phyloP scores from a whole-genome alignment of 2,797 vertebrate species.

The Varecia variegata region DNA sequence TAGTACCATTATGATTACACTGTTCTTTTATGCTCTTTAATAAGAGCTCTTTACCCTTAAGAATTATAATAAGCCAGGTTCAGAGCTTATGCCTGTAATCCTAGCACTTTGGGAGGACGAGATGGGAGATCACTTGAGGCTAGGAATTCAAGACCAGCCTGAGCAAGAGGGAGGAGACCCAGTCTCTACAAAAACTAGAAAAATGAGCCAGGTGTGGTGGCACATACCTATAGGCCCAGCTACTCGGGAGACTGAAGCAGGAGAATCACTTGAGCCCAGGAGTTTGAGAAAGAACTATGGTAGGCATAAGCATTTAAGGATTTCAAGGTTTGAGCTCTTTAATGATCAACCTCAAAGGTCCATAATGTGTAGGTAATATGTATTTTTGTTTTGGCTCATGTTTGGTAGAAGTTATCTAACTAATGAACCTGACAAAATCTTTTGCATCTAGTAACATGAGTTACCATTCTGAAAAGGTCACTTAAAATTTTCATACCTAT shows the following conservation, averaged over 20 bases:
- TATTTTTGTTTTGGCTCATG: slow-evolving; percentile 17
- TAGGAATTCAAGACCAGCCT: neutral
- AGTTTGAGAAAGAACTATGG: neutral
- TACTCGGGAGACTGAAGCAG: neutral
- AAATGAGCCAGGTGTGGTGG: neutral
- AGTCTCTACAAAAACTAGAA: neutral
- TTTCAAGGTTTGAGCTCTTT: neutral
- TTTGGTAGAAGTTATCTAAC: neutral
- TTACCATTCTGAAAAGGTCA: neutral
- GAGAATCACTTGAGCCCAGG: neutral
- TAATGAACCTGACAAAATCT: neutral
- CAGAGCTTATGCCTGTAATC: too few relatives aligned
- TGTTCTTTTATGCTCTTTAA: neutral
- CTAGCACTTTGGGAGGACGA: too few relatives aligned
- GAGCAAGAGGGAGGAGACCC: neutral
- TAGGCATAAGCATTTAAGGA: neutral
- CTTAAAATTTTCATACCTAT: neutral
- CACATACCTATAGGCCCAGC: too few relatives aligned
- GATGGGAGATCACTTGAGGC: neutral
- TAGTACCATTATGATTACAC: neutral
- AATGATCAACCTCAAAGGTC: neutral
- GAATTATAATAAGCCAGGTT: neutral
- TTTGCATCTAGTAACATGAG: neutral
- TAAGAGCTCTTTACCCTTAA: neutral
- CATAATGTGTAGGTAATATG: neutral